These are phyloP conservation scores for Crocuta crocuta DNA, from an alignment of 2,113 vertebrate species.

Conservation along the genomic window DNA sequence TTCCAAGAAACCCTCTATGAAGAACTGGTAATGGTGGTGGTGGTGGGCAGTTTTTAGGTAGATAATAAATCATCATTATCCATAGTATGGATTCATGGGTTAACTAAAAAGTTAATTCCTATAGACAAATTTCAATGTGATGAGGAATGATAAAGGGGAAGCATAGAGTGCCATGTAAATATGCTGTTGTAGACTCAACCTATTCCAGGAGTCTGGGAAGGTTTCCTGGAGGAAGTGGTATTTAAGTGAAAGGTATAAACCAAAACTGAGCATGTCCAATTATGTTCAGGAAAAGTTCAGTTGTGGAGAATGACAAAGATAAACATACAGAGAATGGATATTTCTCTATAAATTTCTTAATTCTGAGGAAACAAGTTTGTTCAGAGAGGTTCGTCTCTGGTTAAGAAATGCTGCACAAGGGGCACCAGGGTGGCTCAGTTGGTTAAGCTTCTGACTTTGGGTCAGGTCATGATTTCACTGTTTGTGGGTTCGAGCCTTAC, in stretches of 20 bases:
- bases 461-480: too few species aligned
- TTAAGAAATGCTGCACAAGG: background rate
- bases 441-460: too few species aligned
- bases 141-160: background rate
- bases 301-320: background rate
- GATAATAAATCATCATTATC: background rate
- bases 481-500: too few species aligned
- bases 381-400: background rate
- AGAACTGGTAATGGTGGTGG: background rate
- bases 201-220: background rate
- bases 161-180: background rate
- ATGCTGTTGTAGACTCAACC: background rate
- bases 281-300: background rate
- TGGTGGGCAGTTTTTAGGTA: background rate
- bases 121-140: background rate
- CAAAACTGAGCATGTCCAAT: background rate
- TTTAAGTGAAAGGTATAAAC: background rate
- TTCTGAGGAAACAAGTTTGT: background rate
- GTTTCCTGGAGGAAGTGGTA: background rate
- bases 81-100: background rate
- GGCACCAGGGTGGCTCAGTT: too few species aligned
- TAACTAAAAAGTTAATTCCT: slow-evolving; percentile 23
- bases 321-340: background rate
- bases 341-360: background rate
- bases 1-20: background rate